These are phyloP conservation scores for Synergus laeviventris DNA, from an alignment of 2,888 invertebrate genomes.

Conservation along the genomic window DNA sequence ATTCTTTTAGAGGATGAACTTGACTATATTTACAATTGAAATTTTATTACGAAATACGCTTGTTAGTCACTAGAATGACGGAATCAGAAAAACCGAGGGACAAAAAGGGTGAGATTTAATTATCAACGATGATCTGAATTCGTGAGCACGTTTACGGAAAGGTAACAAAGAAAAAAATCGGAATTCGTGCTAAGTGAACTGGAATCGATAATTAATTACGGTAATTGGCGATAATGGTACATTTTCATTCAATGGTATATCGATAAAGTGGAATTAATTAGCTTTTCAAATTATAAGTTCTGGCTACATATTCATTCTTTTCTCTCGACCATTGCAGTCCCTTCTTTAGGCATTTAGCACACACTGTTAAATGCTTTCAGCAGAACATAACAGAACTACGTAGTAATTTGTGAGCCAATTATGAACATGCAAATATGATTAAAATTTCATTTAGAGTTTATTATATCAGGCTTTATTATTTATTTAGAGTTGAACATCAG, in stretches of 20 bases:
- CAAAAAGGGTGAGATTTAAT: not conserved
- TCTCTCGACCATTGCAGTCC: not conserved
- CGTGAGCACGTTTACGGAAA: not conserved
- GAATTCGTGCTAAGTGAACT: constrained; percentile 1
- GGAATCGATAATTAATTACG: not conserved
- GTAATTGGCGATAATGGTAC: not conserved
- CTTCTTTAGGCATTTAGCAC: too few relatives aligned
- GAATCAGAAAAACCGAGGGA: not conserved
- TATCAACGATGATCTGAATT: not conserved
- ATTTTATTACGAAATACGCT: too few relatives aligned
- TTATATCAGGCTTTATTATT: not conserved
- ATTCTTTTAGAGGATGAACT: not conserved
- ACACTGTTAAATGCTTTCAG: not conserved
- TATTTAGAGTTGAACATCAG: too few relatives aligned
- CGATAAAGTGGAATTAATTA: not conserved
- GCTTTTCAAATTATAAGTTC: constrained; percentile 8
- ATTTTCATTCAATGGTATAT: constrained; percentile 7
- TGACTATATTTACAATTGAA: not conserved
- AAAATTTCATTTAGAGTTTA: not conserved
- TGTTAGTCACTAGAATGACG: not conserved
- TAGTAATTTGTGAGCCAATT: not conserved
- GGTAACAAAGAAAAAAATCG: constrained; percentile 4
- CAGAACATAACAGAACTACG: not conserved
- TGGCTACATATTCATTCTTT: not conserved
- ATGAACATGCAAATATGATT: not conserved